phyloP scores from a whole-genome alignment of 1,140 invertebrate species.

The Aleiodes sp. region DNA sequence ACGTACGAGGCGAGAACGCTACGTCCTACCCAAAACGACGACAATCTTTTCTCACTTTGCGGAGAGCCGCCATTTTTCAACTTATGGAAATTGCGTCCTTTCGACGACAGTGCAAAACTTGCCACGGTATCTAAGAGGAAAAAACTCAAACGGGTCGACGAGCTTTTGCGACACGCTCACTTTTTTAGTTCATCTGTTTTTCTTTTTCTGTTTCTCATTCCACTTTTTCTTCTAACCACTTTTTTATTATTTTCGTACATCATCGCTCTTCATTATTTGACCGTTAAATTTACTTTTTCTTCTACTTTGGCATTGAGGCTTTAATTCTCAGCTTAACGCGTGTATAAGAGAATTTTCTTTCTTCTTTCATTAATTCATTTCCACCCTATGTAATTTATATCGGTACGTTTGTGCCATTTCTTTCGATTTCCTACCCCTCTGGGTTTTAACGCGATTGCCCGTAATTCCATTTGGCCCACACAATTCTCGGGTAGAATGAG shows the following conservation, averaged over 20 bases:
- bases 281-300: neutral
- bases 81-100: constrained; percentile 60
- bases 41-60: constrained; percentile 60
- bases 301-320: neutral
- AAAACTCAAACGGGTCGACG: constrained; percentile 10
- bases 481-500: too few species aligned
- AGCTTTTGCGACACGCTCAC: neutral
- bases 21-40: constrained; percentile 31
- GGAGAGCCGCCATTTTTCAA: constrained; percentile 58
- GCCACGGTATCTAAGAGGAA: constrained; percentile 40
- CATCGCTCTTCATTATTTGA: neutral
- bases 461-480: constrained; percentile 25
- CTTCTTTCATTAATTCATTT: constrained; percentile 14
- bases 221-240: neutral
- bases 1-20: constrained; percentile 17
- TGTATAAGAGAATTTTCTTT: neutral
- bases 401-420: neutral
- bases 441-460: constrained; percentile 15
- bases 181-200: constrained; percentile 34
- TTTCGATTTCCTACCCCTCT: neutral
- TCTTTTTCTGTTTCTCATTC: constrained; percentile 5
- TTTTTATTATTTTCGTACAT: neutral
- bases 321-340: neutral
- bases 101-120: constrained; percentile 45
- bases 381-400: neutral